Conservation (phyloP, 2,113 vertebrate species). For the Spilogale gracilis region DNA sequence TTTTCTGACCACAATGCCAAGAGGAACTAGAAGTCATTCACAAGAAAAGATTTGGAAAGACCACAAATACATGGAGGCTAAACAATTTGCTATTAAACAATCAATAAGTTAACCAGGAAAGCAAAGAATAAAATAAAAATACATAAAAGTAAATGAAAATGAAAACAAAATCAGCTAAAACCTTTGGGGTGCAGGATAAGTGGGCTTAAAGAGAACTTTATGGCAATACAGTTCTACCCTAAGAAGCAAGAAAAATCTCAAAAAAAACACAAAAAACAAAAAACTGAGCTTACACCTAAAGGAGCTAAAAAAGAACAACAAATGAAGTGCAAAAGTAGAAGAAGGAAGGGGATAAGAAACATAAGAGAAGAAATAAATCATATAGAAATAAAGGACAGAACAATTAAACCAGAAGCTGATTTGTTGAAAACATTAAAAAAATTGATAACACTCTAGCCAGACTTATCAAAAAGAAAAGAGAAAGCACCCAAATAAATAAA, state of each 20-base stretch:
- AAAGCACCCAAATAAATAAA: background rate
- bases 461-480: background rate
- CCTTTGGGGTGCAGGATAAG: background rate
- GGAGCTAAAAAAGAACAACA: background rate
- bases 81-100: background rate
- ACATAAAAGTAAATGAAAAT: background rate
- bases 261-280: background rate
- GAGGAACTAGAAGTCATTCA: background rate
- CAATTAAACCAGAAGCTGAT: background rate
- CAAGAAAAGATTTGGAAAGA: background rate
- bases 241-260: background rate
- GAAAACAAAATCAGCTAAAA: background rate
- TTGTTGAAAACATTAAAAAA: background rate
- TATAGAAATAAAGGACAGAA: background rate
- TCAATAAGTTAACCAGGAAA: background rate
- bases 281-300: background rate
- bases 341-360: background rate
- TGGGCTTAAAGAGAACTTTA: background rate
- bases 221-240: background rate
- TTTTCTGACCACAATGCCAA: background rate
- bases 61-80: background rate
- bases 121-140: background rate
- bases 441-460: background rate
- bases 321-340: background rate
- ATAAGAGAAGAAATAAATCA: background rate